A percentile compares a stretch with the other conserved stretches of the same genome.
phyloP scores from a whole-genome alignment of 2,888 invertebrate genomes.

The Cheilosia variabilis region DNA sequence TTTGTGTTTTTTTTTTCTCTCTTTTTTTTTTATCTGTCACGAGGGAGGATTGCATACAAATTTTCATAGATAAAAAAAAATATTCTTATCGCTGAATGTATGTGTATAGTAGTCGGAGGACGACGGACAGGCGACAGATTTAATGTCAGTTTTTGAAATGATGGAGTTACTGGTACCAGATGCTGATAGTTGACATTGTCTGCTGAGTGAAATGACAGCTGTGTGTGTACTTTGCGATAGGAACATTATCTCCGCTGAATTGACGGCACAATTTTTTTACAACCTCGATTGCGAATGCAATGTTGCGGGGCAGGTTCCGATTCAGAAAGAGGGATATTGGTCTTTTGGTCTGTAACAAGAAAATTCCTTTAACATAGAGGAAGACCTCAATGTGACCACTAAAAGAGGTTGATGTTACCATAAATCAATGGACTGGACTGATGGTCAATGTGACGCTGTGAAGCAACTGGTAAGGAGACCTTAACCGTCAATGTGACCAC shows the following conservation, averaged over 20 bases:
- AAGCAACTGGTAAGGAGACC: too few relatives aligned
- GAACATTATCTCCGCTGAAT: conserved; percentile 27
- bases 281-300: conserved; percentile 26
- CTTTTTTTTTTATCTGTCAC: conserved; percentile 52
- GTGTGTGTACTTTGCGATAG: conserved; percentile 7
- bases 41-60: conserved; percentile 39
- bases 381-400: too few relatives aligned
- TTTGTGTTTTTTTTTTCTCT: conserved; percentile 35
- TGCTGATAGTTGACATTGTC: conserved; percentile 49
- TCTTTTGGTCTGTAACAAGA: too few relatives aligned
- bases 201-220: conserved; percentile 16
- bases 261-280: conserved; percentile 29
- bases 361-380: too few relatives aligned
- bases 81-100: conserved; percentile 40
- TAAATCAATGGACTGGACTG: too few relatives aligned
- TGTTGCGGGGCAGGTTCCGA: neutral
- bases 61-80: conserved; percentile 46
- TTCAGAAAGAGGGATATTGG: too few relatives aligned
- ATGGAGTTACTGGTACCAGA: conserved; percentile 45
- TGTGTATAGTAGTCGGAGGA: conserved; percentile 3
- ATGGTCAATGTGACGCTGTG: too few relatives aligned
- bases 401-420: too few relatives aligned
- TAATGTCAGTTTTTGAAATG: conserved; percentile 40
- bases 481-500: too few relatives aligned
- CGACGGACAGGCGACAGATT: conserved; percentile 23